phyloP scores from a whole-genome alignment of 2,888 invertebrate species.

The Lithophane ornitopus region DNA sequence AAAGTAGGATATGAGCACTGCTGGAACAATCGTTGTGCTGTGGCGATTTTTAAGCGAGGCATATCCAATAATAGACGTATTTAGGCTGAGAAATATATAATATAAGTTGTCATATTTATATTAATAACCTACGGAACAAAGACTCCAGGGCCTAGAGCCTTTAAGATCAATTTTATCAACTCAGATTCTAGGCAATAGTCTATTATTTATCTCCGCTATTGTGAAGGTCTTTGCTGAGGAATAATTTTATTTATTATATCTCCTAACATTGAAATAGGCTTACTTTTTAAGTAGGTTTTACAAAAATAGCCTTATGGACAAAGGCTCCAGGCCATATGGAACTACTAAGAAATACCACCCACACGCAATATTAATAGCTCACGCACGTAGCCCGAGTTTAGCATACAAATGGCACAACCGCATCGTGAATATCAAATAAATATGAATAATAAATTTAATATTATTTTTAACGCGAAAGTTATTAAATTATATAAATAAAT shows the following conservation, averaged over 20 bases:
- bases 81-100: neutral
- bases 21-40: neutral
- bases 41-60: too few species aligned
- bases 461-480: neutral
- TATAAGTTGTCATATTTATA: neutral
- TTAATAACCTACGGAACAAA: neutral
- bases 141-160: neutral
- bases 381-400: constrained; percentile 9
- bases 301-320: neutral
- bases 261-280: neutral
- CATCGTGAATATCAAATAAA: constrained; percentile 24
- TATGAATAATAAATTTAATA: constrained; percentile 24
- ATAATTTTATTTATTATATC: neutral
- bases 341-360: constrained; percentile 23
- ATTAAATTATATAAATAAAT: neutral
- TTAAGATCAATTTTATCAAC: neutral
- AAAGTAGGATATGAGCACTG: neutral
- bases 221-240: neutral
- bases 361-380: constrained; percentile 8
- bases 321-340: neutral
- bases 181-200: neutral
- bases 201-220: neutral
- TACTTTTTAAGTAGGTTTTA: neutral
- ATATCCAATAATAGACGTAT: neutral
- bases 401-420: constrained; percentile 32